A percentile compares a stretch with the other conserved stretches of the same genome.
phyloP scores from a whole-genome alignment of 2,113 vertebrate genomes.

The Anarhynchus alexandrinus region DNA sequence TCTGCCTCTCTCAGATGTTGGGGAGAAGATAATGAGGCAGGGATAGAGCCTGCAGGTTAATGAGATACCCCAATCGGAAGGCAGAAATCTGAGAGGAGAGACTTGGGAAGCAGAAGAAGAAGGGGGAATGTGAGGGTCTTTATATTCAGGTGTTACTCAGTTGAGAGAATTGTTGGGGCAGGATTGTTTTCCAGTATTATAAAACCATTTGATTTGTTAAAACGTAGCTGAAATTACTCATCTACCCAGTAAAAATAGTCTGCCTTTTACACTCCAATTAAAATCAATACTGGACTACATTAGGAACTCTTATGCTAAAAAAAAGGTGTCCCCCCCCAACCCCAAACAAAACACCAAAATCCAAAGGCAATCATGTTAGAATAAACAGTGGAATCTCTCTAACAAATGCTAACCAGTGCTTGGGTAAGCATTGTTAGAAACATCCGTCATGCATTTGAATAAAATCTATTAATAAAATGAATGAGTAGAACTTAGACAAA shows the following conservation, averaged over 20 bases:
- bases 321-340: neutral
- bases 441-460: neutral
- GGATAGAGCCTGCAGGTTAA: slow-evolving; percentile 17
- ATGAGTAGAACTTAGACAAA: neutral
- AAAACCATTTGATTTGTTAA: neutral
- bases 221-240: neutral
- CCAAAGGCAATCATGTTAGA: neutral
- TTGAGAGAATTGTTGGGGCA: neutral
- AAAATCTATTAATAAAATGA: slow-evolving; percentile 25
- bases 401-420: neutral
- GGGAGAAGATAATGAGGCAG: slow-evolving; percentile 22
- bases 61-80: slow-evolving; percentile 24
- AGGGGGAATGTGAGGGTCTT: neutral
- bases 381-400: neutral
- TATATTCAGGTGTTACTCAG: neutral
- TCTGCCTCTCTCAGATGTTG: slow-evolving; percentile 4
- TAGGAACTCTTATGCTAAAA: neutral
- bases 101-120: neutral
- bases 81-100: neutral
- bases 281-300: neutral
- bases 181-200: neutral
- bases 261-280: neutral
- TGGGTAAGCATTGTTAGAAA: neutral
- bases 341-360: neutral
- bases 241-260: neutral